phyloP scores from a whole-genome alignment of 2,113 vertebrate species.

The Prunella himalayana region DNA sequence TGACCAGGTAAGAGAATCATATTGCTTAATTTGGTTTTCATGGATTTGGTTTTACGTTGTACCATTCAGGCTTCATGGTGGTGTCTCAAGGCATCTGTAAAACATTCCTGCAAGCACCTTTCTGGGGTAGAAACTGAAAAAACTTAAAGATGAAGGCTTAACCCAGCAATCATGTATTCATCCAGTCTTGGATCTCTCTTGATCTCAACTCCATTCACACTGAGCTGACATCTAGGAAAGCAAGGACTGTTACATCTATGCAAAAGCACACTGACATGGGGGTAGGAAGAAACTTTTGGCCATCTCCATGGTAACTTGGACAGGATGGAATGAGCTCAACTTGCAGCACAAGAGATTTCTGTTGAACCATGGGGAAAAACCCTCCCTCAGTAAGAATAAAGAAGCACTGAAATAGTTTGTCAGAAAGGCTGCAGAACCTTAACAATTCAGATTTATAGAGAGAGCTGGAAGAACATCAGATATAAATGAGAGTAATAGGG shows the following conservation, averaged over 20 bases:
- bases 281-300: neutral
- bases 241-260: neutral
- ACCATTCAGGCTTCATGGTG: neutral
- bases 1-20: slow-evolving; percentile 82
- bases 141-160: neutral
- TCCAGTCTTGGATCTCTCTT: neutral
- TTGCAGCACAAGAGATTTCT: neutral
- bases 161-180: neutral
- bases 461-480: neutral
- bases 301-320: neutral
- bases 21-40: neutral
- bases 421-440: neutral
- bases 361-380: neutral
- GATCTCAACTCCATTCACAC: neutral
- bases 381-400: neutral
- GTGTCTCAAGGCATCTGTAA: neutral
- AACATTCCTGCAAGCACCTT: neutral
- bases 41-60: neutral
- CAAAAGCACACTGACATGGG: neutral
- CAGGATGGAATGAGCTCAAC: neutral
- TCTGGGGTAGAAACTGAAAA: neutral
- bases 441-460: neutral
- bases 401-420: neutral
- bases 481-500: neutral
- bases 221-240: neutral